Percentiles rank a stretch among this genome's conserved stretches.
phyloP scores from a whole-genome alignment of 2,888 invertebrate genomes.

The Hoplodrina blanda region DNA sequence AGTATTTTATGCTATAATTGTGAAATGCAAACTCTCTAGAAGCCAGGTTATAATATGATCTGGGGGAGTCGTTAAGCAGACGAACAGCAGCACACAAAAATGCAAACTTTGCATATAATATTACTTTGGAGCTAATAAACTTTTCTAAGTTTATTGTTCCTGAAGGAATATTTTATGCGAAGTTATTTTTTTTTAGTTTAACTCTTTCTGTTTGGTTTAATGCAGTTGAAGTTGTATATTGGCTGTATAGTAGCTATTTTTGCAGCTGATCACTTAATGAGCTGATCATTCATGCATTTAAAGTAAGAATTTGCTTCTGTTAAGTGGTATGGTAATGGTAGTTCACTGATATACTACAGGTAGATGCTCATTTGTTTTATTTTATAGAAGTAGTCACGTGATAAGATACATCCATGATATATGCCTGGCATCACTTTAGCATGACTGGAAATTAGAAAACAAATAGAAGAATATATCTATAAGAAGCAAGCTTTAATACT shows the following conservation, averaged over 20 bases:
- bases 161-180: not conserved
- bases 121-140: not conserved
- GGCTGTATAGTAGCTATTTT: not conserved
- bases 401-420: no score
- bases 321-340: not conserved
- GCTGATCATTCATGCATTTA: slow-evolving; percentile 3
- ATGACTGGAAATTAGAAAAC: no score
- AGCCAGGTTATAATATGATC: slow-evolving; percentile 22
- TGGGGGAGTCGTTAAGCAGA: slow-evolving; percentile 10
- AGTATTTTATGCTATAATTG: slow-evolving; percentile 7
- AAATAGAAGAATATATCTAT: no score
- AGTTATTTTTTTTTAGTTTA: not conserved
- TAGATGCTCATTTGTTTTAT: not conserved
- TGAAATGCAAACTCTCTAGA: slow-evolving; percentile 13
- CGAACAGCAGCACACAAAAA: not conserved
- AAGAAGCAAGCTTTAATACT: no score
- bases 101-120: not conserved
- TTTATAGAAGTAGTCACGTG: not conserved
- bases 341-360: no score
- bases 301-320: not conserved
- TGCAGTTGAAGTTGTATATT: slow-evolving; percentile 11
- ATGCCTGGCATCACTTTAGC: no score
- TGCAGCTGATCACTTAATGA: not conserved
- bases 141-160: slow-evolving; percentile 29
- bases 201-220: not conserved